Evolutionary conservation across 2,113 vertebrate genomes (phyloP).

Genomic region (Gnathonemus echidnorhynchus): DNA sequence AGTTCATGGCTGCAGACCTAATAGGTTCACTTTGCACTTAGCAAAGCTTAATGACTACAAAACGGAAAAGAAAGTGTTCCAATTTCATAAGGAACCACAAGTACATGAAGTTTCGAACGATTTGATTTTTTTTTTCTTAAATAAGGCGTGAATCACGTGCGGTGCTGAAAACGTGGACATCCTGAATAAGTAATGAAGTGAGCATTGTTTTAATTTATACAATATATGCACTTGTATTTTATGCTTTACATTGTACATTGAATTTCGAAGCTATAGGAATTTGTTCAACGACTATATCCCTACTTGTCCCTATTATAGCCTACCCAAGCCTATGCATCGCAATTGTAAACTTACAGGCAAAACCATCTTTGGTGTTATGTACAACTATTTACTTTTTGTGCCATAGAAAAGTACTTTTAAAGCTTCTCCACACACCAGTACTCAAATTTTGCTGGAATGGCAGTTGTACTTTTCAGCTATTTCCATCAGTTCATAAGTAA

Average conservation of each 20-base stretch:
- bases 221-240: neutral
- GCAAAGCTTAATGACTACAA: neutral
- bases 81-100: neutral
- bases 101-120: neutral
- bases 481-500: neutral
- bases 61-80: neutral
- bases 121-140: neutral
- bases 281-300: neutral
- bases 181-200: neutral
- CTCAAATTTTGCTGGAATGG: neutral
- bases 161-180: neutral
- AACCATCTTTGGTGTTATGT: neutral
- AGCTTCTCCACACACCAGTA: neutral
- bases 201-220: neutral
- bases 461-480: neutral
- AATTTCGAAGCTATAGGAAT: neutral
- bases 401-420: neutral
- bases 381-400: neutral
- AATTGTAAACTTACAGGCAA: neutral
- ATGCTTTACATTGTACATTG: neutral
- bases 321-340: neutral
- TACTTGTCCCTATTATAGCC: neutral
- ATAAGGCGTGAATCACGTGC: neutral
- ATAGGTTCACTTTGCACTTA: neutral
- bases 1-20: neutral